Evolutionary conservation across 2,888 invertebrate genomes (phyloP).

Genomic region (Drosophila quasianomalipes): DNA sequence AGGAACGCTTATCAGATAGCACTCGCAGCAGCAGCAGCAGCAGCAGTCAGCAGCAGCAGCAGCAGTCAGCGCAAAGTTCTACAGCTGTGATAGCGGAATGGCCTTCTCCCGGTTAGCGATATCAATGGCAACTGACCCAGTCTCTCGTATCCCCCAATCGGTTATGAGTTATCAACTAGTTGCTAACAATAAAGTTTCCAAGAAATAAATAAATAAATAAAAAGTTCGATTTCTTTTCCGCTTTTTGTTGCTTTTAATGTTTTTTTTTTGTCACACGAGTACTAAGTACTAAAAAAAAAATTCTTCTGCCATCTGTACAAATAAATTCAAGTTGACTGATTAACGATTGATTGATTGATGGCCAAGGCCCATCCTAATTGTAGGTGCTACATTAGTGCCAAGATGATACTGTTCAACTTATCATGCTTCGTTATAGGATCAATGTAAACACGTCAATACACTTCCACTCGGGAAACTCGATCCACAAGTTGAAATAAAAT

Average conservation of each 20-base stretch:
- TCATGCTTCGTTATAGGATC: neutral
- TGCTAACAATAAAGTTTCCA: neutral
- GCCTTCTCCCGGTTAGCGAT: slow-evolving; percentile 3
- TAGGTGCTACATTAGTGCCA: neutral
- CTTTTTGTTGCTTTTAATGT: neutral
- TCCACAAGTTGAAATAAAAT: neutral
- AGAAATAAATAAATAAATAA: neutral
- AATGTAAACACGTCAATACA: neutral
- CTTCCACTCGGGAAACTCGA: neutral
- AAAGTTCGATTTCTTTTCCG: neutral
- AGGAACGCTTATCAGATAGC: slow-evolving; percentile 43
- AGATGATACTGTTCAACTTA: neutral
- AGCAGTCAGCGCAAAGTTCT: slow-evolving; percentile 24
- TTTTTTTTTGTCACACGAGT: neutral
- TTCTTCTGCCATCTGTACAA: neutral
- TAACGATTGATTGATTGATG: neutral
- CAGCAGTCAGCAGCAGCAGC: slow-evolving; percentile 22
- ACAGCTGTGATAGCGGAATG: slow-evolving; percentile 33
- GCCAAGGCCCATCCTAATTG: neutral
- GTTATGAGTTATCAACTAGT: neutral
- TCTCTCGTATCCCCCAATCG: neutral
- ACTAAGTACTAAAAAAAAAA: neutral
- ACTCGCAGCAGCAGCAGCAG: slow-evolving; percentile 14
- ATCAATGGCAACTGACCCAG: slow-evolving; percentile 13
- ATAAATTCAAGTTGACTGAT: neutral